These are phyloP conservation scores for Homarus americanus DNA, from an alignment of 1,140 invertebrate genomes.

Conservation along the genomic window DNA sequence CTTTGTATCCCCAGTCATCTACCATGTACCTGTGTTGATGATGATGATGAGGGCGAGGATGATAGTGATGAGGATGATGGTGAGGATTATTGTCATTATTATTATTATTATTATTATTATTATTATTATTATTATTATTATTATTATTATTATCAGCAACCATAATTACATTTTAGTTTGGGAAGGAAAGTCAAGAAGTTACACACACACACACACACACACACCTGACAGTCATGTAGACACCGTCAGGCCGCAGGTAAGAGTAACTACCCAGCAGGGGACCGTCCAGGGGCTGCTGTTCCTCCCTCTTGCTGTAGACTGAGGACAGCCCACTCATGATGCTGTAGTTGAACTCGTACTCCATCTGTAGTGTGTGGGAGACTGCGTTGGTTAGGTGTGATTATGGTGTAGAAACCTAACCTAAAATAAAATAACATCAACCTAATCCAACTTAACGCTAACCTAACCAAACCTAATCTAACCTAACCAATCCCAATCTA, in stretches of 20 bases:
- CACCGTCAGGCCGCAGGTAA: constrained; percentile 59
- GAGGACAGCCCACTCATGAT: constrained; percentile 26
- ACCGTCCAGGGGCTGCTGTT: constrained; percentile 33
- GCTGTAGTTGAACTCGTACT: constrained; percentile 56
- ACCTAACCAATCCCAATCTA: background rate
- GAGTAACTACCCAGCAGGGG: constrained; percentile 51
- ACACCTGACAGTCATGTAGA: constrained; percentile 68
- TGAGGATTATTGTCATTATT: background rate
- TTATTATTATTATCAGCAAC: too few species aligned
- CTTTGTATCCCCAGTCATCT: constrained; percentile 42
- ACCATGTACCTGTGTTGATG: constrained; percentile 33
- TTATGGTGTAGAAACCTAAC: too few species aligned
- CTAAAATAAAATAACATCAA: background rate
- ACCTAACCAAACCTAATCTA: too few species aligned
- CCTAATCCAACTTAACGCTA: too few species aligned
- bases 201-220: too few species aligned
- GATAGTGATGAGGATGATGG: background rate
- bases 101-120: background rate
- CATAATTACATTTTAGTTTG: too few species aligned
- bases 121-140: background rate
- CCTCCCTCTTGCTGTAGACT: constrained; percentile 44
- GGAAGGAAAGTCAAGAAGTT: too few species aligned
- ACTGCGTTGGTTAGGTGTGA: background rate
- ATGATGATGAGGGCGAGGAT: too few species aligned
- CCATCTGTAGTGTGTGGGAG: background rate